Base-by-base conservation (phyloP, 2,113 vertebrate genomes). In the Clarias macrocephalus region DNA sequence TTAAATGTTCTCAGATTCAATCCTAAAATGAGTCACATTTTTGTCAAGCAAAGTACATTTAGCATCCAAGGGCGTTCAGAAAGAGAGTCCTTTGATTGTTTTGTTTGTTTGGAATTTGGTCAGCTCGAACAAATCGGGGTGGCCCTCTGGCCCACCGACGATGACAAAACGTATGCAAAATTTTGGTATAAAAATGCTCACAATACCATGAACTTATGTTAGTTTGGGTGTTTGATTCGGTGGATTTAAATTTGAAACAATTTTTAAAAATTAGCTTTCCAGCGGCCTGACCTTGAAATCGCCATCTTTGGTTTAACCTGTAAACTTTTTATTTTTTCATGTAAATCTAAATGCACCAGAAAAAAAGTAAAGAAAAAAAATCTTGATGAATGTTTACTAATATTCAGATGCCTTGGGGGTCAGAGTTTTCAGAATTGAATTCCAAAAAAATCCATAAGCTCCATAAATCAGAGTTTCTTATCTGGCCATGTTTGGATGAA, bases 341-440 rank as follows among this genome's bases (percentile, higher is more conserved):
- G 13, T 30, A 10, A 68, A 30, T 21, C 18, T 57, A 30, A 1
- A 18, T 6, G 13, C 8, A 37, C 7, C n/a, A 60, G 30, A 8
- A 33, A 19, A 30, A 56, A 30, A 23, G 7, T 0, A 6, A 37
- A 25, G 48, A 48, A 48, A 48, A 48, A 6, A 5, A 30, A 62
- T 21, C 63, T 9, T 7, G n/a, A 3, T 48, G 8, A 11, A 28
- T 37, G 81, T 76, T 57, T 19, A n/a, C 30, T 59, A 70, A 70
- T 54, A 15, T 56, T 28, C 19, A 63, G 18, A 62, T 11, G n/a
- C 79, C 48, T 59, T 9, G 52, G 33, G 70, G 80, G n/a, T 33
- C 30, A 19, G 79, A 85, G 75, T n/a, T 33, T 66, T 56, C 48
- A 66, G 81, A n/a, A 72, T 73, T 68, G 79, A 84, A 90, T 89